Base-by-base conservation (phyloP, 1,140 invertebrate species). In the Rhagoletis zephyria region DNA sequence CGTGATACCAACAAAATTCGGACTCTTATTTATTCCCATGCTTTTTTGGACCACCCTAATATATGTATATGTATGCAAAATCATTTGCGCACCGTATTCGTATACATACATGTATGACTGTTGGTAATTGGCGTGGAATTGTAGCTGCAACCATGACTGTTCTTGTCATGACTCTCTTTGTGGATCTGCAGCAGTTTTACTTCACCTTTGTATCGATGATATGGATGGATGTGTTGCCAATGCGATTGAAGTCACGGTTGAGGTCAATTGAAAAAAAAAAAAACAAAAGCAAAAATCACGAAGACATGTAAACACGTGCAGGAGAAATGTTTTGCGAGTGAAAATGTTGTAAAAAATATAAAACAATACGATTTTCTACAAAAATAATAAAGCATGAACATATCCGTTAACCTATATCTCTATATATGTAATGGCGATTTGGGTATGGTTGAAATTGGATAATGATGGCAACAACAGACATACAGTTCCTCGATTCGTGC, bases 161-260 rank as follows among this genome's bases (percentile, higher is more conserved):
- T 51, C 70, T 74, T 74, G 45, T 40, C 70, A 48, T 74, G 16
- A 48, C 70, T 74, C 45, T 51, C 10, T 42, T 30, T 30, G 30
- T 30, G 12, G 67, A 74, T 45, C 12, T 74, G 40, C 40, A 65
- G 12, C 64, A 65, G 3, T 19, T 40, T 7, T 14, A 4, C 16
- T 56, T 56, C 10, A 10, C 51, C 10, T 56, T 5, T 74, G 10
- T 74, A 6, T 4, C 70, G 14, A 4, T 30, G 16, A n/a, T 51
- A 14, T 48, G 14, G 45, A 16, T 51, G 70, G 3, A 74, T n/a
- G 4, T 74, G 70, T 74, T 74, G 45, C 70, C 5, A 74, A 74
- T 74, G 70, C 70, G 42, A 42, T 74, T 74, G 45, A 48, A 74
- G 70, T 74, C 70, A 74, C 40, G 70, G 70, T 45, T 74, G 45